Evolutionary conservation across 1,140 invertebrate species (phyloP), one percentile per base, ranked within the genome.

Genomic region (Spodoptera frugiperda): DNA sequence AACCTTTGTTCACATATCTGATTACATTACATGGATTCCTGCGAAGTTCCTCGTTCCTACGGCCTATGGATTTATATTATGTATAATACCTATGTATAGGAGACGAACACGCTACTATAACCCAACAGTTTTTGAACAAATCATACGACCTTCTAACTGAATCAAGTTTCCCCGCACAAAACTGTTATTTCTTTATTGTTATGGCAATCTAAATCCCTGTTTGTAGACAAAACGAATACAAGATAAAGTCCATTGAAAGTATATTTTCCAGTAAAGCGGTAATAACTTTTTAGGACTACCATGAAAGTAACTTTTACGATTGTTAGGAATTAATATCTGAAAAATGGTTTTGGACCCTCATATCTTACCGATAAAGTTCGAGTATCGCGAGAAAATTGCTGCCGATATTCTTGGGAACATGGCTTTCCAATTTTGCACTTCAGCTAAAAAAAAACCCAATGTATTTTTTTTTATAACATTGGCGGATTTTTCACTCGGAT

Each of bases 291-390:
- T 91, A 91, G 84, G 86, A 83, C 78, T 73, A 86, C 83, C 84
- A 89, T 93, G 86, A 91, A 91, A 87, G 84, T 89, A 87, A 92
- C 85, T 91, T 93, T 93, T 91, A 92, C 87, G 90, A 90, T 90
- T 92, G 90, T 91, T 91, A 87, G 82, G 83, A 90, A 92, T 92
- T 93, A 91, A 93, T 92, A 90, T 90, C 89, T 89, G 87, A 90
- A 91, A 91, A 91, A 91, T 83, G 86, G 83, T 79, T 86, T 84
- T 79, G 80, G 83, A 89, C 87, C 86, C 78, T 86, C 83, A 80
- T 89, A 89, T 85, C 81, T 89, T 86, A 78, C 59, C 76, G 83
- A 86, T 88, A 87, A 88, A 86, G 77, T 76, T 76, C 54, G 48
- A 67, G 68, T 80, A 80, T 75, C 73, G 68, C 54, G 57, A n/a